These are phyloP conservation scores for Nesoenas mayeri DNA, from an alignment of 2,113 vertebrate genomes.

Conservation along the genomic window DNA sequence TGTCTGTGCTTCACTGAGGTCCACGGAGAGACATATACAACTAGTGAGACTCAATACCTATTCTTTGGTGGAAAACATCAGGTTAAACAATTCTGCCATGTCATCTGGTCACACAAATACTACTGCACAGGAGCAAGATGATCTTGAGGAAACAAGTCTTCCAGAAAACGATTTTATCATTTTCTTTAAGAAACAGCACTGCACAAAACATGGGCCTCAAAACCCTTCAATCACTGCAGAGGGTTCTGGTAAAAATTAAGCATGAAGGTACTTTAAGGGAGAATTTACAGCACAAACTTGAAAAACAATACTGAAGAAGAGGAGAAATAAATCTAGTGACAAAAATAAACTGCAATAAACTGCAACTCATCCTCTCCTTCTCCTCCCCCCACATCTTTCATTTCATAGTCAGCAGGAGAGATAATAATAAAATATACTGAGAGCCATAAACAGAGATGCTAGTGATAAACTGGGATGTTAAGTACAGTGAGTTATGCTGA, in stretches of 20 bases:
- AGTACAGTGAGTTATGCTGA: constrained; percentile 34
- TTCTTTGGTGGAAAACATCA: neutral
- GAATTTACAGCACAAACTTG: constrained; percentile 10
- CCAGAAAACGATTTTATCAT: neutral
- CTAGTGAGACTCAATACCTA: neutral
- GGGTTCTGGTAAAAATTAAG: neutral
- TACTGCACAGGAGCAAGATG: neutral
- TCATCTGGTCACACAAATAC: neutral
- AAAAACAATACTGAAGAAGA: neutral
- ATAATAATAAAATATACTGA: constrained; percentile 44
- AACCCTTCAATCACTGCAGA: neutral
- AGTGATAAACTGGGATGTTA: constrained; percentile 20
- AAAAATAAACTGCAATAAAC: constrained; percentile 24
- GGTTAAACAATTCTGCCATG: neutral
- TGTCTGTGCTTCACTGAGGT: neutral
- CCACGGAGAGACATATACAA: neutral
- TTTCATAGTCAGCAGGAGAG: constrained; percentile 35
- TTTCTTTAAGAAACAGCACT: neutral
- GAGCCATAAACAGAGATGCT: constrained; percentile 42
- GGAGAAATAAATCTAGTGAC: neutral
- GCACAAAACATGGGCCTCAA: neutral
- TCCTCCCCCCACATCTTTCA: constrained; percentile 1
- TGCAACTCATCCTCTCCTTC: neutral
- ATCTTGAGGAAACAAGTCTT: neutral
- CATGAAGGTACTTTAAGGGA: neutral